Base-by-base conservation (phyloP, 2,113 vertebrate species). In the Cryptotis parvus region DNA sequence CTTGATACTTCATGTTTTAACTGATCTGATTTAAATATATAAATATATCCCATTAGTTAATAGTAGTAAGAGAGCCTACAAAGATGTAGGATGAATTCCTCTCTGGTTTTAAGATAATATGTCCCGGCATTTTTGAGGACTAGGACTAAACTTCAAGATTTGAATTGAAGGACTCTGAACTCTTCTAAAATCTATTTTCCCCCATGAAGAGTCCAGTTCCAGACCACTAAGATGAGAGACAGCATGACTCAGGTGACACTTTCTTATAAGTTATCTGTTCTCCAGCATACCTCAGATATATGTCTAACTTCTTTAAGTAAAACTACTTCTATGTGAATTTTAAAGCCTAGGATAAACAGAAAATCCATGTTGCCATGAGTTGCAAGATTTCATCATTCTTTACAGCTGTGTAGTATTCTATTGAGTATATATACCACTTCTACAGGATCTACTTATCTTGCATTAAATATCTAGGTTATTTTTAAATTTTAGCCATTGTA, bases 21-120 rank as follows among this genome's bases (percentile, higher is more conserved):
- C 76, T 75, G 45, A 24, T 93, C 16, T 82, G 33, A 69, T 88
- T 88, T 90, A 95, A 84, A 90, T 69, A 74, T 18, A 9, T 77
- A 4, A 63, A 74, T 18, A 9, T 77, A 4, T 89, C 86, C 88
- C 90, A 88, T 82, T 87, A 89, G 70, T 78, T 84, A 89, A 66
- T 77, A 45, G 70, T 87, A 89, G 37, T 92, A 76, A 81, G 43
- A 65, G 8, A n/a, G 7, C 11, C 61, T 49, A 29, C 31, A 90
- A 82, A 96, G 31, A 74, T 2, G 37, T 1, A 0, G 12, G 87
- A 5, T 45, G 15, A 76, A 72, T 76, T 24, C 1, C 1, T 33
- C 10, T 63, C 72, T 91, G 22, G 4, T 31, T 58, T 33, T 78
- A 37, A 73, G n/a, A 9, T 33, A 18, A 22, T 39, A 75, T 87